These are phyloP conservation scores for Trachymyrmex cornetzi DNA, from an alignment of 1,140 invertebrate species.

Conservation along the genomic window DNA sequence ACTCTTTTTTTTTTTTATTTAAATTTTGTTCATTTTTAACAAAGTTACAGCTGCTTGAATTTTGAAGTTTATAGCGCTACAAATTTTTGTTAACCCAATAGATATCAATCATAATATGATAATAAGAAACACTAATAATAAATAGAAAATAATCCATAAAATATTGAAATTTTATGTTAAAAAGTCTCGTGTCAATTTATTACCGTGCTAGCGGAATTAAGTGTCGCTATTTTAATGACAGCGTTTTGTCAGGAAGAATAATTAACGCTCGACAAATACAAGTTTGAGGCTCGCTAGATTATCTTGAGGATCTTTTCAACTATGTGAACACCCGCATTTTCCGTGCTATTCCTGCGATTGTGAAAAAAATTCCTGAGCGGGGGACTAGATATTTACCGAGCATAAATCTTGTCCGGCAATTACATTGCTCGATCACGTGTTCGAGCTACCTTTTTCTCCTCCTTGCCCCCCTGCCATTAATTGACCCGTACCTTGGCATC, in stretches of 20 bases:
- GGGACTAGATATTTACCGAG: not conserved
- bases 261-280: not conserved
- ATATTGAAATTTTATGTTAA: not conserved
- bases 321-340: not conserved
- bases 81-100: not conserved
- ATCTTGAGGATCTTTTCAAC: not conserved
- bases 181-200: not conserved
- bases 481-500: conserved; percentile 60
- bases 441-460: conserved; percentile 19
- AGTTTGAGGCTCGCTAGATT: not conserved
- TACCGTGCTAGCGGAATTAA: not conserved
- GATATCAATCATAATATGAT: not conserved
- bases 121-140: not conserved
- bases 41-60: no score
- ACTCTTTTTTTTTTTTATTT: no score
- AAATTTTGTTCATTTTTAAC: no score
- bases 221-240: conserved; percentile 1
- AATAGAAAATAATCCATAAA: not conserved
- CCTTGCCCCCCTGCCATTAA: conserved; percentile 5
- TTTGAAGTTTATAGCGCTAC: no score
- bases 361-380: not conserved
- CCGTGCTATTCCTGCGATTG: not conserved
- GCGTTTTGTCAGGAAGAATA: not conserved
- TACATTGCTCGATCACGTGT: conserved; percentile 42
- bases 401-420: conserved; percentile 40